phyloP scores from a whole-genome alignment of 2,888 invertebrate species.

The Schizotus pectinicornis region DNA sequence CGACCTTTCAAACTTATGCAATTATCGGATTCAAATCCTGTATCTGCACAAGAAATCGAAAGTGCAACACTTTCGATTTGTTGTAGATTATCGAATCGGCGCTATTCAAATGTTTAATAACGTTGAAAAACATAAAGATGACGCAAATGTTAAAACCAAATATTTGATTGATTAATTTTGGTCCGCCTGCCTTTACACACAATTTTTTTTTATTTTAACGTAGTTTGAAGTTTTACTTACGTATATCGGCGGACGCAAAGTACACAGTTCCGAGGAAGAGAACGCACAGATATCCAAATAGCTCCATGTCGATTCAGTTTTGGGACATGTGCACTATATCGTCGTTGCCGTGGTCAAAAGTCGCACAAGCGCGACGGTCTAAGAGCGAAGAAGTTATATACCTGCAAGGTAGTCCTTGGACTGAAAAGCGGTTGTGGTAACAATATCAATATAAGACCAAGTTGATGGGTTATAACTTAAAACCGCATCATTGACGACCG shows the following conservation, averaged over 20 bases:
- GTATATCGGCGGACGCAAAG: constrained; percentile 16
- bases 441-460: constrained; percentile 8
- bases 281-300: not conserved
- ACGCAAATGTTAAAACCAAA: too few species aligned
- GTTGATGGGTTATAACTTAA: too few species aligned
- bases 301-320: constrained; percentile 7
- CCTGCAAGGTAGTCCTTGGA: constrained; percentile 23
- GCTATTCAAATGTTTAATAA: too few species aligned
- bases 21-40: too few species aligned
- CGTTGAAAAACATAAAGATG: too few species aligned
- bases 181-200: not conserved
- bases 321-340: constrained; percentile 1
- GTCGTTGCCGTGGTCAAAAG: constrained; percentile 10
- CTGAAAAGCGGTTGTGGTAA: constrained; percentile 19
- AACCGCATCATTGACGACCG: too few species aligned
- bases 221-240: constrained; percentile 10
- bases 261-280: constrained; percentile 7
- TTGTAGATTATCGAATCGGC: too few species aligned
- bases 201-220: not conserved
- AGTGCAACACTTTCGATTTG: too few species aligned
- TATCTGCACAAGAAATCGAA: too few species aligned
- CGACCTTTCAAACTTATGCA: too few species aligned
- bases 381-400: constrained; percentile 24
- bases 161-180: not conserved
- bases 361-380: constrained; percentile 7